Base-by-base conservation (phyloP, 2,888 invertebrate genomes). In the Cordilura impudica region DNA sequence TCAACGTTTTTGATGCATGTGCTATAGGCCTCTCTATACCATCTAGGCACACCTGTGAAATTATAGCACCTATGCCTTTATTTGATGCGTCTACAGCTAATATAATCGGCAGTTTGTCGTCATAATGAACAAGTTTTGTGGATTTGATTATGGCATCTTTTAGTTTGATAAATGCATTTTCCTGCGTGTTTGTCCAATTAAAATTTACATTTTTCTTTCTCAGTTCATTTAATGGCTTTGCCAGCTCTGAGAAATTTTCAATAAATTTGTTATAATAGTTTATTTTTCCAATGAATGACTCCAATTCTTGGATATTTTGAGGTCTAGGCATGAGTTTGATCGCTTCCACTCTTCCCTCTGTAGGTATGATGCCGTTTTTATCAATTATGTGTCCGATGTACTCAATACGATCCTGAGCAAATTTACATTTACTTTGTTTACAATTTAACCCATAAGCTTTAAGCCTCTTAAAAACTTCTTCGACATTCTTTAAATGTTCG, bases 41-140 rank as follows among this genome's bases (percentile, higher is more conserved):
- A 56, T 81, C 73, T 2, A 65, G 51, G 43, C 51, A 70, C 23
- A 47, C 10, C 16, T 81, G 74, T 0, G 71, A 61, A 18, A 81
- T 77, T 8, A 78, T 63, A 1, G 78, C 82, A n/a, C 72, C 81
- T 35, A 81, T 71, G 23, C 73, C 73, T 10, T 12, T 51, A 69
- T 35, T 65, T 0, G 78, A 81, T 1, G 81, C 82, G 26, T 82
- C 81, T 2, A 74, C 71, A 1, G 76, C 74, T 10, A 78, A 66
- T 35, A 74, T 61, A 45, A 80, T 18, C 18, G 71, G 79, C 14
- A 23, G 21, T 14, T 58, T 58, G 43, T 58, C 19, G 23, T 58
- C 47, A 78, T 60, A 82, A 39, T 79, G 74, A 0, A 69, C 75
- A 1, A 81, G 54, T 12, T 76, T 26, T 14, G 70, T 60, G 8